Evolutionary conservation across 2,113 vertebrate species (phyloP).

Genomic region (Heteronetta atricapilla): DNA sequence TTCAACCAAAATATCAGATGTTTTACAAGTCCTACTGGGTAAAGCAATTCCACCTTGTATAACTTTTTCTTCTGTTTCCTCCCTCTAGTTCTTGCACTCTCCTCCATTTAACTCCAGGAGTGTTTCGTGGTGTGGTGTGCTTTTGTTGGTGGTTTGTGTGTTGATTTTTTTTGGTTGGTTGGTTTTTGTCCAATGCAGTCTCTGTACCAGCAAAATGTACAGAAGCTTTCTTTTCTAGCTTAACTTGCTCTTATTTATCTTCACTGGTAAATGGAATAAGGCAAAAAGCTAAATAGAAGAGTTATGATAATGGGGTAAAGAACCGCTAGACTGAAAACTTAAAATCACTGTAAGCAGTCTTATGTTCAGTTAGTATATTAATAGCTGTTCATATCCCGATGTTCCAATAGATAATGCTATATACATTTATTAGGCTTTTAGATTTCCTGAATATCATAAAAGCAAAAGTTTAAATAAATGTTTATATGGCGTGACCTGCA

Average conservation of each 20-base stretch:
- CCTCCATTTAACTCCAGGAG: not conserved
- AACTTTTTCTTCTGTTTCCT: not conserved
- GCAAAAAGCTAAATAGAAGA: not conserved
- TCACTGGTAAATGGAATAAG: not conserved
- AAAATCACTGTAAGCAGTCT: not conserved
- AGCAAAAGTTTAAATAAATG: not conserved
- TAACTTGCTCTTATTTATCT: not conserved
- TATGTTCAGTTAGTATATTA: not conserved
- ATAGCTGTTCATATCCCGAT: not conserved
- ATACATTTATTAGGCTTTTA: not conserved
- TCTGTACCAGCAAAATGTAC: not conserved
- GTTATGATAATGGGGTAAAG: not conserved
- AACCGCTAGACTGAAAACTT: not conserved
- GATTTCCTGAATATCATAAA: not conserved
- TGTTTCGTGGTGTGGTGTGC: not conserved
- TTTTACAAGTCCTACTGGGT: not conserved
- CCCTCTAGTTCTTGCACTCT: not conserved
- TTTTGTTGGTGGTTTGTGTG: not conserved
- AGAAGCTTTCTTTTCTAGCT: not conserved
- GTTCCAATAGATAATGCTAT: not conserved
- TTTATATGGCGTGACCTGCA: not conserved
- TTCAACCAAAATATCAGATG: not conserved
- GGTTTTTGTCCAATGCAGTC: not conserved
- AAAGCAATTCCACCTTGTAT: not conserved
- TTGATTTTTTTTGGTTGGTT: not conserved